A percentile compares a stretch with the other conserved stretches of the same genome.
These are phyloP conservation scores for Pogonocichla stellata DNA, from an alignment of 2,113 vertebrate genomes.

Conservation along the genomic window DNA sequence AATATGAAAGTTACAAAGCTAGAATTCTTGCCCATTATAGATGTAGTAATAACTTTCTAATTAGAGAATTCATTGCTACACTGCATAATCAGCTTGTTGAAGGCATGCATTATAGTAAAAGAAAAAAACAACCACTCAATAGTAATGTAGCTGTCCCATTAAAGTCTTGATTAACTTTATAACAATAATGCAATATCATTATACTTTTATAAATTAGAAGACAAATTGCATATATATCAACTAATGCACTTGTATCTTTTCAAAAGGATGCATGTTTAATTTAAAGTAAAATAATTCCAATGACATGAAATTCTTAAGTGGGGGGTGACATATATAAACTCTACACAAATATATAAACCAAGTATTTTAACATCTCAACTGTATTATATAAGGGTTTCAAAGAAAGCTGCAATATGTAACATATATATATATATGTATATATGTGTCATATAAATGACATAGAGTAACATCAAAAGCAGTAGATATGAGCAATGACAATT, in stretches of 20 bases:
- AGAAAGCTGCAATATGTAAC: background rate
- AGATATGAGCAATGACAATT: slow-evolving; percentile 44
- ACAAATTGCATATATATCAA: slow-evolving; percentile 66
- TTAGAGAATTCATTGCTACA: slow-evolving; percentile 69
- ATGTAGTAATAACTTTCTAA: slow-evolving; percentile 70
- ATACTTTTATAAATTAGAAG: slow-evolving; percentile 72
- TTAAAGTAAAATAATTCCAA: slow-evolving; percentile 61
- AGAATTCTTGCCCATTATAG: slow-evolving; percentile 45
- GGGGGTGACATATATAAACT: background rate
- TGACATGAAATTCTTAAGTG: slow-evolving; percentile 55
- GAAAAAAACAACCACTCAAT: slow-evolving; percentile 30
- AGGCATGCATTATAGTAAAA: slow-evolving; percentile 61
- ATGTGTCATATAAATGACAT: background rate
- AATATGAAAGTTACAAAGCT: slow-evolving; percentile 34
- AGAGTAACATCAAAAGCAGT: slow-evolving; percentile 17
- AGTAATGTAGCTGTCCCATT: slow-evolving; percentile 68
- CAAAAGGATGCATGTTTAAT: slow-evolving; percentile 49
- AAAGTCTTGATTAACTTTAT: slow-evolving; percentile 77
- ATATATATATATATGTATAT: too few relatives aligned
- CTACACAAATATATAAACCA: background rate
- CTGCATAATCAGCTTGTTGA: slow-evolving; percentile 69
- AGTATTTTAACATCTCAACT: slow-evolving; percentile 45
- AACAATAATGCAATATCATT: slow-evolving; percentile 68
- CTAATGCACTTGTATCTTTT: slow-evolving; percentile 27
- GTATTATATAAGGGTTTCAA: slow-evolving; percentile 49